Evolutionary conservation across 2,113 vertebrate genomes (phyloP).

Genomic region (Vicugna pacos): DNA sequence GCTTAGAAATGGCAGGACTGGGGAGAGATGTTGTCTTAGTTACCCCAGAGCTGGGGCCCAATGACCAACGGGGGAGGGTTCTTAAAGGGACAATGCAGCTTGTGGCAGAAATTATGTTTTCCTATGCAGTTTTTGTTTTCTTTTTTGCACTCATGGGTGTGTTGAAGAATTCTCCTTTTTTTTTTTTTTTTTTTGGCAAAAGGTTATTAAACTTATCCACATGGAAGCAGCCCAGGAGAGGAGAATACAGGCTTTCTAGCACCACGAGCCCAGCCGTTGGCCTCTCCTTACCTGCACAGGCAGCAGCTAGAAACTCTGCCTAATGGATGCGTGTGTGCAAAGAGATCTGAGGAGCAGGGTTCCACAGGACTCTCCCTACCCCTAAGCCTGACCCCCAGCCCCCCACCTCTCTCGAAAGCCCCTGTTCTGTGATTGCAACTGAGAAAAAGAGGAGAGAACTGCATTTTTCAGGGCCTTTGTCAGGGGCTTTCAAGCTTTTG

Average conservation of each 20-base stretch:
- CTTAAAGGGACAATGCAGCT: conserved; percentile 36
- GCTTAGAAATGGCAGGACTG: conserved; percentile 43
- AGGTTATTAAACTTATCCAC: background rate
- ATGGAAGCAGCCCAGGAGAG: background rate
- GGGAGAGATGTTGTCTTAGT: conserved; percentile 25
- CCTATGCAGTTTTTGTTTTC: background rate
- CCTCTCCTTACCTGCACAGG: background rate
- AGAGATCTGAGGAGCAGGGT: background rate
- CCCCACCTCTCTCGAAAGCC: background rate
- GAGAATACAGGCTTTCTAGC: background rate
- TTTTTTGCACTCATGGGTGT: background rate
- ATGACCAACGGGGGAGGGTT: background rate
- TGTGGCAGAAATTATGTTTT: background rate
- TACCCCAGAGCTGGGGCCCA: conserved; percentile 23
- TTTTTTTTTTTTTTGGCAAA: background rate
- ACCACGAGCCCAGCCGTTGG: fast-evolving
- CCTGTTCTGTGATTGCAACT: background rate
- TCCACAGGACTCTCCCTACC: fast-evolving
- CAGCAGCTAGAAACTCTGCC: background rate
- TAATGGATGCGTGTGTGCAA: too few relatives aligned
- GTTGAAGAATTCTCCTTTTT: conserved; percentile 38
- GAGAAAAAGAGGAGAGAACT: background rate
- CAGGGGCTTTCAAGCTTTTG: background rate
- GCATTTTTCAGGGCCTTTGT: background rate
- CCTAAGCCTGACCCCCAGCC: background rate